Evolutionary conservation across 2,113 vertebrate genomes (phyloP), one percentile per base, ranked within the genome.

Genomic region (Hippocampus mohnikei): DNA sequence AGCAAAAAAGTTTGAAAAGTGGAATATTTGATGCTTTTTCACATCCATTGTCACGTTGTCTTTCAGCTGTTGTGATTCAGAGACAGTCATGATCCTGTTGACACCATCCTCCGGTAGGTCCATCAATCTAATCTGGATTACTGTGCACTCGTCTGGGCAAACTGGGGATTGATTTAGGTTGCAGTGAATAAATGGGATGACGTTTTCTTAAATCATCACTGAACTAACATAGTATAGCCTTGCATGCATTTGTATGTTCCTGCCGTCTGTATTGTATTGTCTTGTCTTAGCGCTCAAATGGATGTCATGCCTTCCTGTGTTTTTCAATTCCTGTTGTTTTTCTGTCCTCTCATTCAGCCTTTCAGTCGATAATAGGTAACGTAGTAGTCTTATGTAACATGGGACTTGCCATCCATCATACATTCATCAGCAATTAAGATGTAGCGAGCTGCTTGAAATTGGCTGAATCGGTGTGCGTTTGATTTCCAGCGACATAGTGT

Each of bases 51-150:
- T 50, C 33, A n/a, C 13, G 13, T 37, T 65, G 41, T 72, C 10
- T 77, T 89, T 63, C 79, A 89, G 88, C 74, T 82, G 76, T 77
- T 85, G 69, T 75, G 73, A 76, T 16, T 68, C 73, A 73, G 71
- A 85, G 42, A 74, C 46, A 70, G 87, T 68, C 87, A 93, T 93
- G 92, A 89, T 92, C 75, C 87, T 91, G 77, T 83, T 92, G 76
- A 86, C 81, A 58, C 74, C 91, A 40, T 84, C 85, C 33, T 90
- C 91, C 81, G 89, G 92, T 93, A 91, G 9, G 91, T 87, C 8
- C 46, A 68, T 65, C 48, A 18, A 50, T 20, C 11, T 81, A 67
- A 65, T 81, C 42, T 70, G 55, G 69, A 80, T 74, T 70, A 66
- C 8, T 48, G 25, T 52, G 23, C 33, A 67, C 58, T 20, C 8